Evolutionary conservation across 2,113 vertebrate genomes (phyloP).

Genomic region (Scalopus aquaticus): DNA sequence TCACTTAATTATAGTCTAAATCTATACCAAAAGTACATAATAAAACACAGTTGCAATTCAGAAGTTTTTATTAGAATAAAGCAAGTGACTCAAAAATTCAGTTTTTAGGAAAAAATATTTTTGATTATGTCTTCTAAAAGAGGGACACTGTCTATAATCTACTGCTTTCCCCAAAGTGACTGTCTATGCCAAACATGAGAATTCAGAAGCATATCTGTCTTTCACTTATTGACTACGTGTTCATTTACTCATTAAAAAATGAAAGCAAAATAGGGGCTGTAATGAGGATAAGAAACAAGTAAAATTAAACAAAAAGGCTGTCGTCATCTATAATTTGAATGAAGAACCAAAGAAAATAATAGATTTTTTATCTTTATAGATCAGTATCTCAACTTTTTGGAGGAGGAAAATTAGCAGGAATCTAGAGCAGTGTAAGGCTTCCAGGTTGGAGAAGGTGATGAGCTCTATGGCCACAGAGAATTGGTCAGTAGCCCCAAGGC

Average conservation of each 20-base stretch:
- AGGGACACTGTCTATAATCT: background rate
- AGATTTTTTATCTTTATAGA: background rate
- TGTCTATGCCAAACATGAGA: background rate
- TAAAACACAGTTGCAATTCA: conserved; percentile 25
- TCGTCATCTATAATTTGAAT: conserved; percentile 1
- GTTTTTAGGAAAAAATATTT: conserved; percentile 20
- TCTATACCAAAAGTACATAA: background rate
- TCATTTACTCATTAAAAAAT: background rate
- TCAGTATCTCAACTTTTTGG: background rate
- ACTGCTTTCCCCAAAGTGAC: background rate
- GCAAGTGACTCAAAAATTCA: background rate
- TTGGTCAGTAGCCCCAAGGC: background rate
- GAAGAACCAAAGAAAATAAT: conserved; percentile 31
- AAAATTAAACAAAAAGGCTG: background rate
- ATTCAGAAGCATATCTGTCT: background rate
- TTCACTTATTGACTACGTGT: background rate
- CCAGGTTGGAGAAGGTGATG: background rate
- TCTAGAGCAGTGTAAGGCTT: background rate
- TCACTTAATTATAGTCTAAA: conserved; percentile 13
- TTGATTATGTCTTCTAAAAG: conserved; percentile 10
- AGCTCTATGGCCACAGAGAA: background rate
- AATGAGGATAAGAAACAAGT: background rate
- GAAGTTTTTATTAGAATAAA: conserved; percentile 18
- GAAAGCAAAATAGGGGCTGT: background rate
- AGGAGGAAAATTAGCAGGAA: background rate